A percentile compares a stretch with the other conserved stretches of the same genome.
Evolutionary conservation across 1,140 invertebrate species (phyloP).

Genomic region (Andricus grossulariae): DNA sequence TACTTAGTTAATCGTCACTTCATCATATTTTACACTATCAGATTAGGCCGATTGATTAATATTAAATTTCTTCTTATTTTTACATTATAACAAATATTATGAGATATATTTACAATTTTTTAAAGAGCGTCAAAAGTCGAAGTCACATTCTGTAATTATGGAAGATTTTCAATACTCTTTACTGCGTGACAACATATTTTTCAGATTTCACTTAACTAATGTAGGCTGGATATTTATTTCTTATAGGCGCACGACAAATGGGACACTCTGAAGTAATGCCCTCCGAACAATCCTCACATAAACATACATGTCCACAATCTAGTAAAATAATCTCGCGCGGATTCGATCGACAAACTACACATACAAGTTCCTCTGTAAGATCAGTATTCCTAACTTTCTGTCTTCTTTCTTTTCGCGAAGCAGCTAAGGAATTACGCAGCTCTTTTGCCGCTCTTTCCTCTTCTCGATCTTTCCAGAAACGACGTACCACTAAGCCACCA

Average conservation of each 20-base stretch:
- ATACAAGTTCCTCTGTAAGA: constrained; percentile 81
- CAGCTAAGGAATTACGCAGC: constrained; percentile 79
- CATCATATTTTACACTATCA: too few relatives aligned
- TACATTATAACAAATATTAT: too few relatives aligned
- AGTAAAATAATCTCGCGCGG: constrained; percentile 88
- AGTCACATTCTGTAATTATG: constrained; percentile 13
- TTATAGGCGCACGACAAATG: constrained; percentile 82
- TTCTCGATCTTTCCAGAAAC: constrained; percentile 78
- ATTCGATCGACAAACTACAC: constrained; percentile 86
- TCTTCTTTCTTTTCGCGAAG: constrained; percentile 80
- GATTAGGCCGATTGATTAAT: too few relatives aligned
- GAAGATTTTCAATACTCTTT: neutral
- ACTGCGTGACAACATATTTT: neutral
- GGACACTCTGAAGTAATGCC: constrained; percentile 83
- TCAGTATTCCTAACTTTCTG: constrained; percentile 79
- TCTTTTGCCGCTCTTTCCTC: constrained; percentile 76
- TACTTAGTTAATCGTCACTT: too few relatives aligned
- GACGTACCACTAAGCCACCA: constrained; percentile 79
- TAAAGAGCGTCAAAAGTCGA: neutral
- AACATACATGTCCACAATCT: constrained; percentile 88
- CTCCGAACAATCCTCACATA: constrained; percentile 88
- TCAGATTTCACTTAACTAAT: constrained; percentile 71
- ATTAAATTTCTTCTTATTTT: too few relatives aligned
- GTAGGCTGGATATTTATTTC: constrained; percentile 82
- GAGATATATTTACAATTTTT: too few relatives aligned